Evolutionary conservation across 1,140 invertebrate species (phyloP).

Genomic region (Philotrypesis tridentata): DNA sequence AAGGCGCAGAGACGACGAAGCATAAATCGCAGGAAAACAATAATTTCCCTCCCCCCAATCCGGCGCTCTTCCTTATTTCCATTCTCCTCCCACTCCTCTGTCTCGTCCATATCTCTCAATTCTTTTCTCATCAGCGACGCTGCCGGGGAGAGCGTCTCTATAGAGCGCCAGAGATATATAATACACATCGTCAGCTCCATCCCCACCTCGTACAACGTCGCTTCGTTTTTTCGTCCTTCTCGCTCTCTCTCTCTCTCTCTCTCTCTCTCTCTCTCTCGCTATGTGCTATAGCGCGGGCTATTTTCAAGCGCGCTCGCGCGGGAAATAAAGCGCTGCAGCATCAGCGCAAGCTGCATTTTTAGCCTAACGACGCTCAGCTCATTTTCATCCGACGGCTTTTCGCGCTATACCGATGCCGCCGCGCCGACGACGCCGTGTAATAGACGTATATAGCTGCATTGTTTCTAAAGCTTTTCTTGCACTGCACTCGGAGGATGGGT

Average conservation of each 20-base stretch:
- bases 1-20: no score
- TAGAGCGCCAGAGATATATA: neutral
- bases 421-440: no score
- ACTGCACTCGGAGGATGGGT: no score
- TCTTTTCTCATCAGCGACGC: slow-evolving; percentile 2
- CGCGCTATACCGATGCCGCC: neutral
- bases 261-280: no score
- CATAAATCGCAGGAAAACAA: no score
- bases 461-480: neutral
- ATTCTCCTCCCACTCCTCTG: slow-evolving; percentile 31
- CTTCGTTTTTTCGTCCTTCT: slow-evolving; percentile 35
- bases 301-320: slow-evolving; percentile 69
- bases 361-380: slow-evolving; percentile 68
- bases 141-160: neutral
- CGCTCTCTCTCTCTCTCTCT: no score
- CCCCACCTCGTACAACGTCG: neutral
- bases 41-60: slow-evolving; percentile 14
- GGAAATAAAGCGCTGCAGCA: slow-evolving; percentile 67
- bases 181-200: neutral
- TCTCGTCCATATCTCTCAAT: slow-evolving; percentile 18
- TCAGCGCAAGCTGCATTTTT: slow-evolving; percentile 64
- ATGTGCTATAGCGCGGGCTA: slow-evolving; percentile 58
- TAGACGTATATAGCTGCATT: neutral
- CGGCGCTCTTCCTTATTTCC: slow-evolving; percentile 1
- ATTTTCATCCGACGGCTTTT: slow-evolving; percentile 59